Base-by-base conservation (phyloP, 1,140 invertebrate genomes). In the Cotesia typhae region DNA sequence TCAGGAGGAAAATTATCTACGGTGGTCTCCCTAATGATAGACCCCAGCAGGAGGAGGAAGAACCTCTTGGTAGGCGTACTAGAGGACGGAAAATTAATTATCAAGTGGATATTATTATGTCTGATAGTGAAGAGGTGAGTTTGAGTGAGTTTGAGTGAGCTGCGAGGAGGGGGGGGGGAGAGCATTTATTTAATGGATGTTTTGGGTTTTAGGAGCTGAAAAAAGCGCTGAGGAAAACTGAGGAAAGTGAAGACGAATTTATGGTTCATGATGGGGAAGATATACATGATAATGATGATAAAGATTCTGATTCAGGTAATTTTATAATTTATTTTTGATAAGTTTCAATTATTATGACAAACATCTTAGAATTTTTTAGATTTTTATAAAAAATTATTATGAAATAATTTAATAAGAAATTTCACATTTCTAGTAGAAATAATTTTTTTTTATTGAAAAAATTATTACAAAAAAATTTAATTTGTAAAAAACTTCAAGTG, bases 11-110 rank as follows among this genome's bases (percentile, higher is more conserved):
- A 75, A 83, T 86, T n/a, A 86, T 89, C 76, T 90, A 88, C 75
- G 89, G 89, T 47, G 86, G 89, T 36, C 81, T 90, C 70, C 85
- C 87, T 47, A 88, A 89, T 71, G 88, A 89, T 70, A 71, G 70
- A 64, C 74, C 71, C 6, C 17, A n/a, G 14, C 75, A 77, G 7
- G 85, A 88, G 41, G 87, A 86, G 52, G 88, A 90, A 63, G 82
- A 85, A 67, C 82, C 83, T 20, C 76, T 87, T 51, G 79, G 87
- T 4, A 80, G 90, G 72, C 85, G 90, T 17, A 93, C 92, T 2
- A 87, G 92, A 61, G 92, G 92, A 1, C 88, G 90, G 37, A 92
- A 92, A 78, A 91, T 92, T 57, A 92, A 92, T 76, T 94, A 93
- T 79, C 87, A 92, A 51, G 65, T 72, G 10, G 91, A 93, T 84